These are phyloP conservation scores for Hypercompe scribonia DNA, from an alignment of 2,888 invertebrate genomes.

Conservation along the genomic window DNA sequence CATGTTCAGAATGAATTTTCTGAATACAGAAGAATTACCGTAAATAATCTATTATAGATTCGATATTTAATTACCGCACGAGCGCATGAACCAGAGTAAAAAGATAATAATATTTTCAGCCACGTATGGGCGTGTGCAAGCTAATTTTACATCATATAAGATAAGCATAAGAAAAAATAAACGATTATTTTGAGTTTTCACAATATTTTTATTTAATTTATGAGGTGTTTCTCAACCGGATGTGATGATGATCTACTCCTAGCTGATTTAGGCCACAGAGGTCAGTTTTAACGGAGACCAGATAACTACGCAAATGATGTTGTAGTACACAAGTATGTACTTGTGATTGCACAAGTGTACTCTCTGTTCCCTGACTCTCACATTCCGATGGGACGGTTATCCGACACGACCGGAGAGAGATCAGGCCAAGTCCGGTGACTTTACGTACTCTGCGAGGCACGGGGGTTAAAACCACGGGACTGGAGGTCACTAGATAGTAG, in stretches of 20 bases:
- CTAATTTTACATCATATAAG: constrained; percentile 33
- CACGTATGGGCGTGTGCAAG: constrained; percentile 49
- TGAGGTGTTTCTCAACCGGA: constrained; percentile 34
- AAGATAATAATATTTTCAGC: constrained; percentile 70
- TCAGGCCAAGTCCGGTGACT: no score
- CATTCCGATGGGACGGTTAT: no score
- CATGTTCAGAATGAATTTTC: constrained; percentile 35
- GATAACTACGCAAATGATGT: no score
- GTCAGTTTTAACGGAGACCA: no score
- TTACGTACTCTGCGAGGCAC: no score
- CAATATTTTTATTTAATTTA: constrained; percentile 28
- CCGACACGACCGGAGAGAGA: no score
- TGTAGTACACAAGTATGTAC: no score
- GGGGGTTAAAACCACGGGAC: no score
- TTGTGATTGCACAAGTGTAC: no score
- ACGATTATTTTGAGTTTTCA: constrained; percentile 41
- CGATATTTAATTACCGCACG: constrained; percentile 62
- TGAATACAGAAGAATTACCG: constrained; percentile 71
- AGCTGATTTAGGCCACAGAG: no score
- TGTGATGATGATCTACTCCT: no score
- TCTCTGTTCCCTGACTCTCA: no score
- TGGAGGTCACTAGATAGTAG: constrained; percentile 22
- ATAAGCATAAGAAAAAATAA: constrained; percentile 41
- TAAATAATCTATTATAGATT: constrained; percentile 81
- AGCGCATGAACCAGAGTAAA: constrained; percentile 63